Evolutionary conservation across 1,140 invertebrate species (phyloP), one percentile per base, ranked within the genome.

Genomic region (Pseudachorutes palmiensis): DNA sequence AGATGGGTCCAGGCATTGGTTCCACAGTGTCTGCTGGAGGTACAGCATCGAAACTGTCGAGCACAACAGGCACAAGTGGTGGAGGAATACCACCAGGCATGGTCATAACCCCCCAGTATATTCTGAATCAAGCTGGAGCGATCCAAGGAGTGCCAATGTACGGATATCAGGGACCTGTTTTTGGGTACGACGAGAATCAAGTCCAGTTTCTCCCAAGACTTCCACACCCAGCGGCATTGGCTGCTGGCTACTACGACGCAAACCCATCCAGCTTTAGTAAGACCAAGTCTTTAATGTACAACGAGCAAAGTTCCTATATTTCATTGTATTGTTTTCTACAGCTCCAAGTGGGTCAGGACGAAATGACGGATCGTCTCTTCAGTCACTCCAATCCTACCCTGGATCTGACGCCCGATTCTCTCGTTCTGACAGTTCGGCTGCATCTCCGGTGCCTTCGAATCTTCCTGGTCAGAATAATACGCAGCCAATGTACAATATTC

Each of bases 391-490:
- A 33, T 64, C 62, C n/a, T 73, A 67, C 62, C 68, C 71, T 32
- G 72, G 59, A 30, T 55, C 67, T 26, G 72, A 73, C 59, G 57
- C 48, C 12, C 24, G 72, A 33, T 74, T 71, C 45, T 59, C 68
- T 30, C 51, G 72, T 12, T 70, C 70, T 12, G 72, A 74, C 45
- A 71, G 70, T 65, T 74, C 72, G 22, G 71, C 70, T 32, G 72
- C 69, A 31, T 71, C 70, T 30, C 72, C 72, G 49, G 72, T 74
- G 65, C 72, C 70, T 68, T 73, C 72, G 59, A 73, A 73, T 69
- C 64, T 73, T 33, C 57, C 69, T 29, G 72, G 72, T 55, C 62
- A 60, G 60, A 69, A 65, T 55, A 68, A 66, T 14, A 65, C 68
- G 41, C 65, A 66, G 45, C 36, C 64, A 29, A 68, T 70, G 64